A percentile compares a stretch with the other conserved stretches of the same genome.
Conservation (phyloP, 2,797 vertebrate species). For the Pangasius djambal region DNA sequence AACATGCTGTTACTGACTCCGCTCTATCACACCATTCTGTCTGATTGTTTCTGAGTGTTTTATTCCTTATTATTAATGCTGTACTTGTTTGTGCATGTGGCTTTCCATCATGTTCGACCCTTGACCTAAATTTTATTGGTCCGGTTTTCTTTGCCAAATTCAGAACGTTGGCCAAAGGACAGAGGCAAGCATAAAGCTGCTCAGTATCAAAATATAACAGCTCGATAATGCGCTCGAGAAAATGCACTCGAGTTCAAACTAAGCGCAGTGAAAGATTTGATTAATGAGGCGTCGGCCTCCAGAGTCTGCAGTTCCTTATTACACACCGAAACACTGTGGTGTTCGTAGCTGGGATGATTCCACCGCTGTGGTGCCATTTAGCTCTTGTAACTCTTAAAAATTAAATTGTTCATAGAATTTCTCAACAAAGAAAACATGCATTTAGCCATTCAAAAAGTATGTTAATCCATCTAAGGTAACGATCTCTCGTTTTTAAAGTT, state of each 20-base stretch:
- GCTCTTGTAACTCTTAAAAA: background rate
- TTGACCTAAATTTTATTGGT: constrained; percentile 63
- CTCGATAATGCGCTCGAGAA: background rate
- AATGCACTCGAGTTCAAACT: background rate
- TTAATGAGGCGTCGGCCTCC: constrained; percentile 10
- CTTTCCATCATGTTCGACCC: constrained; percentile 51
- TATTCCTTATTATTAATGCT: background rate
- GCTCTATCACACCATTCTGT: background rate
- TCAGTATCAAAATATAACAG: background rate
- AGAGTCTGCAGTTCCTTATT: constrained; percentile 38
- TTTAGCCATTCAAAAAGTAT: background rate
- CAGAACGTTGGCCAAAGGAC: background rate
- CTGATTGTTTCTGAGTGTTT: background rate
- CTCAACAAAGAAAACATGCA: background rate
- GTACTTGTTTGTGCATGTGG: background rate
- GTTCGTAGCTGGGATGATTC: background rate
- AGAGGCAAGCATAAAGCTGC: background rate
- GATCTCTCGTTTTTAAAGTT: background rate
- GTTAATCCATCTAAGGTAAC: background rate
- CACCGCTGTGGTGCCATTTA: background rate
- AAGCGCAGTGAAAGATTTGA: constrained; percentile 11
- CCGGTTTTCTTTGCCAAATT: background rate
- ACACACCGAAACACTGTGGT: background rate
- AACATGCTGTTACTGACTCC: background rate
- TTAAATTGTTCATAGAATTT: background rate